phyloP scores from a whole-genome alignment of 2,888 invertebrate genomes.

The Allacma fusca region DNA sequence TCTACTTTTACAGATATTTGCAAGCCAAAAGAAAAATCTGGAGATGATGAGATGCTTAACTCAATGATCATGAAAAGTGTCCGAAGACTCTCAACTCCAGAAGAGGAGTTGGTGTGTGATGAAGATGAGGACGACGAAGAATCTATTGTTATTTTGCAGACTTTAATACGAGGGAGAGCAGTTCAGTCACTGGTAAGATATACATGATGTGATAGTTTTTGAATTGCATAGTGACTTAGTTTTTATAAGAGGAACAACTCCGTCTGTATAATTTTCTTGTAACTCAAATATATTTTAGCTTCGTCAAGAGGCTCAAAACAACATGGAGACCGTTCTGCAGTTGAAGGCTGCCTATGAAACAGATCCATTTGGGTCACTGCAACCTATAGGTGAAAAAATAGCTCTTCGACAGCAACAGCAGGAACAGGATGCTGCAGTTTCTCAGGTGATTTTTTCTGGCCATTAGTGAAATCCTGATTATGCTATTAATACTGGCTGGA shows the following conservation, averaged over 20 bases:
- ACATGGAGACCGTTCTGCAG: constrained; percentile 53
- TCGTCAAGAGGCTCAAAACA: constrained; percentile 55
- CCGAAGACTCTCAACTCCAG: constrained; percentile 47
- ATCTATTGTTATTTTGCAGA: constrained; percentile 70
- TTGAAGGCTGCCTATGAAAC: constrained; percentile 56
- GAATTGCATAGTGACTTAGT: no score
- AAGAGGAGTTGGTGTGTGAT: constrained; percentile 18
- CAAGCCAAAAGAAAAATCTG: constrained; percentile 20
- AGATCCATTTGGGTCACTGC: constrained; percentile 54
- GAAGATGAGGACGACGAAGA: constrained; percentile 52
- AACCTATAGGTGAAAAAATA: constrained; percentile 41
- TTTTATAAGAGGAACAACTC: no score
- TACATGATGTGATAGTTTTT: not conserved
- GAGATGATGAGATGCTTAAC: constrained; percentile 24
- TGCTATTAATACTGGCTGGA: no score
- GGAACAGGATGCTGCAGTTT: constrained; percentile 9
- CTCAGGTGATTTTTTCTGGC: constrained; percentile 25
- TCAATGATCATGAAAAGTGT: constrained; percentile 30
- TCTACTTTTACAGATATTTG: constrained; percentile 34
- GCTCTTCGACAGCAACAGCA: constrained; percentile 40
- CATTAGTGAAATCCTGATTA: no score
- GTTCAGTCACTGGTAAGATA: constrained; percentile 73
- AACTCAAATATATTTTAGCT: no score
- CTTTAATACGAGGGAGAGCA: constrained; percentile 75
- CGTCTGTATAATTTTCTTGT: not conserved